Base-by-base conservation (phyloP, 2,797 vertebrate genomes). In the Phoeniculus purpureus region DNA sequence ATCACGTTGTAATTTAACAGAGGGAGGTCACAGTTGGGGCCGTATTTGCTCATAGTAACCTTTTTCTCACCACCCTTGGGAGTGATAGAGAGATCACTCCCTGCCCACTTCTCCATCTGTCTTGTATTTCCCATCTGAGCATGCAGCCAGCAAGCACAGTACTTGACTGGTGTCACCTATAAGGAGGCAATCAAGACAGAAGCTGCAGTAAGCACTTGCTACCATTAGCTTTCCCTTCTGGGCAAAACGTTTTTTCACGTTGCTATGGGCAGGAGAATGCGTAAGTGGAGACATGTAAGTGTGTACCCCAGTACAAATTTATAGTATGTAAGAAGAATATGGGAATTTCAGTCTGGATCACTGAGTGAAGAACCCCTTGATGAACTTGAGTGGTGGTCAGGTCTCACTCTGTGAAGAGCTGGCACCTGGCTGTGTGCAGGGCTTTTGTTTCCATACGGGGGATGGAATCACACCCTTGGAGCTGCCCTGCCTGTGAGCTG, bases 391-490 rank as follows among this genome's bases (percentile, higher is more conserved):
- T 37, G 19, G 31, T 1, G 0, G 12, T 61, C 34, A 34, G 20
- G 20, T 64, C 51, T 68, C 2, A 0, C 31, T 32, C 76, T 61
- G 25, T 43, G 20, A 70, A 40, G 7, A 70, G 16, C 20, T 0
- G 1, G 16, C 15, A 19, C 26, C 29, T 78, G 34, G 4, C 52
- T 52, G 34, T 1, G 0, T 16, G 16, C 8, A 62, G n/a, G 9
- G 21, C 48, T 75, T 75, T 52, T 40, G 15, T 56, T 52, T 59
- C 62, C 15, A 4, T 15, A 37, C 6, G 0, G 0, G 55, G n/a
- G 40, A 25, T 52, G 52, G 59, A 81, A 43, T n/a, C 0, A 0
- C 20, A 18, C 21, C 45, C n/a, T 62, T 64, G 40, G 37, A 77
- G 22, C 47, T 72, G 27, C 14, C 10, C 6, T 50, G 45, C 25